Evolutionary conservation across 2,888 invertebrate genomes (phyloP).

Genomic region (Drosophila koepferae): DNA sequence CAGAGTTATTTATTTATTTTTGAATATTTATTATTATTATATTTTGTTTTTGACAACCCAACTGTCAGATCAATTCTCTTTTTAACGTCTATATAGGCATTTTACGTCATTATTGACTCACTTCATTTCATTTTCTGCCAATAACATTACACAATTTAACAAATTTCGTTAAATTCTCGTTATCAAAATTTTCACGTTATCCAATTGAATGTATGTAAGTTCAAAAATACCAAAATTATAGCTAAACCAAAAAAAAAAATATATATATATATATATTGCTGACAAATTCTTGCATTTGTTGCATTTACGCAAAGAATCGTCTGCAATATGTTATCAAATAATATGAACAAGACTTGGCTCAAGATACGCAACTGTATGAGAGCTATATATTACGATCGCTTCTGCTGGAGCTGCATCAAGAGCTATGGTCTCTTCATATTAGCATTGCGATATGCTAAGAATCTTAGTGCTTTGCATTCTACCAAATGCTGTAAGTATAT

Average conservation of each 20-base stretch:
- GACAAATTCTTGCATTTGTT: background rate
- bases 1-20: background rate
- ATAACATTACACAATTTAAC: background rate
- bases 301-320: background rate
- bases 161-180: background rate
- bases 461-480: background rate
- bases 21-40: background rate
- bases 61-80: background rate
- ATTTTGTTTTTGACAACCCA: background rate
- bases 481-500: background rate
- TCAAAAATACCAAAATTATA: background rate
- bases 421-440: conserved; percentile 7
- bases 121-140: background rate
- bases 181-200: background rate
- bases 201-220: background rate
- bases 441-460: background rate
- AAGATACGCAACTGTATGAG: background rate
- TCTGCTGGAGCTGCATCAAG: conserved; percentile 2
- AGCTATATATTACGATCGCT: background rate
- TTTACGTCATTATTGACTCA: background rate
- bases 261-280: accelerated
- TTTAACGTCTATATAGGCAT: background rate
- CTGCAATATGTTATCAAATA: background rate
- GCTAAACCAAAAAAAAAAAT: too few relatives aligned
- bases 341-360: background rate